Conservation (phyloP, 2,888 invertebrate species). For the Xylota sylvarum region DNA sequence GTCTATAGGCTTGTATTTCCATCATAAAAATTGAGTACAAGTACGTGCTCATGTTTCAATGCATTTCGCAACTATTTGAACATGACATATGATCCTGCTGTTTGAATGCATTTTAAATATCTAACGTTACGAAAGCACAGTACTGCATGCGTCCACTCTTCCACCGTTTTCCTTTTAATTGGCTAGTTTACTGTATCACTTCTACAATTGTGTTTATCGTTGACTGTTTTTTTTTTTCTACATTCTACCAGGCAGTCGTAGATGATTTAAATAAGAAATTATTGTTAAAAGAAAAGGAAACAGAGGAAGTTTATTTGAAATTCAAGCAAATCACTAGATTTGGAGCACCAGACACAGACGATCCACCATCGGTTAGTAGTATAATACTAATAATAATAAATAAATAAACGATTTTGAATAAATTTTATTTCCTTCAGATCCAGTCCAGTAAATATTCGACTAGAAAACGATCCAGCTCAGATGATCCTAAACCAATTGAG, state of each 20-base stretch:
- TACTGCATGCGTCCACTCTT: too few relatives aligned
- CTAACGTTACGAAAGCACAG: too few relatives aligned
- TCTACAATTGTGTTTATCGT: too few relatives aligned
- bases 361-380: constrained; percentile 28
- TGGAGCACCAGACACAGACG: background rate
- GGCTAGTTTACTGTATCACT: too few relatives aligned
- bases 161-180: too few relatives aligned
- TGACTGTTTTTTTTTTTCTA: background rate
- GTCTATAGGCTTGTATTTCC: too few relatives aligned
- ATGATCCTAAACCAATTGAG: constrained; percentile 45
- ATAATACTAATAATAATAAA: too few relatives aligned
- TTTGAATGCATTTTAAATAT: too few relatives aligned
- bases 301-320: constrained; percentile 31
- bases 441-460: constrained; percentile 5
- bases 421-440: constrained; percentile 2
- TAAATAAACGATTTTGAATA: background rate
- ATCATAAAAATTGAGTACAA: too few relatives aligned
- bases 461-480: constrained; percentile 19
- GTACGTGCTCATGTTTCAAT: too few relatives aligned
- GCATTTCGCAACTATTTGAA: too few relatives aligned
- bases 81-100: too few relatives aligned
- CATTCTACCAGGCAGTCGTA: background rate
- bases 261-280: constrained; percentile 43
- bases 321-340: constrained; percentile 17
- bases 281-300: constrained; percentile 37